Conservation (phyloP, 1,140 invertebrate genomes). For the Stenopsyche tienmushanensis region DNA sequence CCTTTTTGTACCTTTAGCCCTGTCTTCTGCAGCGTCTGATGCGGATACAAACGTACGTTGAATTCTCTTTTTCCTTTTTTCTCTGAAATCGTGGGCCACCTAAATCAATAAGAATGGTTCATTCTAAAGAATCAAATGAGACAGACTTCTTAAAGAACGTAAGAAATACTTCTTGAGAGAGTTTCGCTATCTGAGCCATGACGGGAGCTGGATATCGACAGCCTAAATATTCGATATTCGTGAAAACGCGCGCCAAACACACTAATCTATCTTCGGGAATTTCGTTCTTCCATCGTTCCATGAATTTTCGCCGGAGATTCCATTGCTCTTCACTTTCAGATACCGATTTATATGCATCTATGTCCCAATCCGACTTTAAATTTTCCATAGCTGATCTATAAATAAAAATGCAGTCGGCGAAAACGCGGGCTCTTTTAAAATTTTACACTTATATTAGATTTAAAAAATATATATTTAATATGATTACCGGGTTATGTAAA, state of each 20-base stretch:
- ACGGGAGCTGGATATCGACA: slow-evolving; percentile 69
- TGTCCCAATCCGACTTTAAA: slow-evolving; percentile 61
- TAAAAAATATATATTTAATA: too few relatives aligned
- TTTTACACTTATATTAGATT: too few relatives aligned
- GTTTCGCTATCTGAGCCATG: slow-evolving; percentile 56
- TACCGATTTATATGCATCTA: slow-evolving; percentile 65
- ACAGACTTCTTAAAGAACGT: background rate
- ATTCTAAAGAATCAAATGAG: background rate
- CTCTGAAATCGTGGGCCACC: slow-evolving; percentile 59
- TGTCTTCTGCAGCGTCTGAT: slow-evolving; percentile 62
- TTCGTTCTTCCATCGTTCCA: slow-evolving; percentile 68
- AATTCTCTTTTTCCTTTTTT: slow-evolving; percentile 58
- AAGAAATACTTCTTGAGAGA: slow-evolving; percentile 53
- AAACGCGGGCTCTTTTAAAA: too few relatives aligned
- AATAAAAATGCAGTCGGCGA: too few relatives aligned
- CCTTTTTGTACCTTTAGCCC: slow-evolving; percentile 53
- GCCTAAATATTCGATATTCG: slow-evolving; percentile 80
- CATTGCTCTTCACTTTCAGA: slow-evolving; percentile 82
- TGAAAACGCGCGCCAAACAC: slow-evolving; percentile 78
- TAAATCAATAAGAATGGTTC: slow-evolving; percentile 34
- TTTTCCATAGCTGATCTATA: too few relatives aligned
- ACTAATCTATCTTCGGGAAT: slow-evolving; percentile 73
- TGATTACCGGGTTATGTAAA: too few relatives aligned
- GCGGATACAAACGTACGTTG: slow-evolving; percentile 66
- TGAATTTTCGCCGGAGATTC: slow-evolving; percentile 72